Conservation (phyloP, 2,888 invertebrate genomes). For the Rhodophaea formosa region DNA sequence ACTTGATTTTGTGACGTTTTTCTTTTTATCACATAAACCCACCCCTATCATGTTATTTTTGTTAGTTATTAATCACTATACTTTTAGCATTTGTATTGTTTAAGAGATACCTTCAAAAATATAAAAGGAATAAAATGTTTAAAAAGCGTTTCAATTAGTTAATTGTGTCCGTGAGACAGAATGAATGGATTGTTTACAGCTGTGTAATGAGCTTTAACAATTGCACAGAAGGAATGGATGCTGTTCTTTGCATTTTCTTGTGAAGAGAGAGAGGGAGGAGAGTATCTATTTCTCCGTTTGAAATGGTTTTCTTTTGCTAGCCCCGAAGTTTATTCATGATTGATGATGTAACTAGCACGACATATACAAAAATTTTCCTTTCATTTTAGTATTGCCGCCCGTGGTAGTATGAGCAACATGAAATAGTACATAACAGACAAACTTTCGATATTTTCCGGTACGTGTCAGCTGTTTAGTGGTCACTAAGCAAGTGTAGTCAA, state of each 20-base stretch:
- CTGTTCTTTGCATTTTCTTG: too few relatives aligned
- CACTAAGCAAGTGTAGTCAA: constrained; percentile 44
- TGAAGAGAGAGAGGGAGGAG: too few relatives aligned
- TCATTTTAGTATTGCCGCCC: constrained; percentile 75
- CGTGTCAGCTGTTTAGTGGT: constrained; percentile 47
- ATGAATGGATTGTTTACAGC: too few relatives aligned
- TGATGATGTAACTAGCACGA: constrained; percentile 17
- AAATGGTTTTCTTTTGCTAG: too few relatives aligned
- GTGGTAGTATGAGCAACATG: constrained; percentile 66
- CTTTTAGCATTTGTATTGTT: constrained; percentile 37
- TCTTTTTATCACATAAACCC: constrained; percentile 64
- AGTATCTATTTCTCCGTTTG: too few relatives aligned
- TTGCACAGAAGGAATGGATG: too few relatives aligned
- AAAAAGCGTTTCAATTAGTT: not conserved
- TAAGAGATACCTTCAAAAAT: constrained; percentile 17
- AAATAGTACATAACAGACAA: constrained; percentile 40
- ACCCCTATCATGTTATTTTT: constrained; percentile 55
- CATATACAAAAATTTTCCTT: constrained; percentile 39
- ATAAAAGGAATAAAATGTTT: not conserved
- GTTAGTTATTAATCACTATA: constrained; percentile 32
- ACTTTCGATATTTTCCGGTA: constrained; percentile 51
- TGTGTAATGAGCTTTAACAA: too few relatives aligned
- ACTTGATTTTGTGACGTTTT: constrained; percentile 34
- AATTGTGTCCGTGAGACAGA: not conserved
- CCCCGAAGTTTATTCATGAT: not conserved